phyloP scores from a whole-genome alignment of 2,888 invertebrate genomes.

The Lasioglossum vierecki region DNA sequence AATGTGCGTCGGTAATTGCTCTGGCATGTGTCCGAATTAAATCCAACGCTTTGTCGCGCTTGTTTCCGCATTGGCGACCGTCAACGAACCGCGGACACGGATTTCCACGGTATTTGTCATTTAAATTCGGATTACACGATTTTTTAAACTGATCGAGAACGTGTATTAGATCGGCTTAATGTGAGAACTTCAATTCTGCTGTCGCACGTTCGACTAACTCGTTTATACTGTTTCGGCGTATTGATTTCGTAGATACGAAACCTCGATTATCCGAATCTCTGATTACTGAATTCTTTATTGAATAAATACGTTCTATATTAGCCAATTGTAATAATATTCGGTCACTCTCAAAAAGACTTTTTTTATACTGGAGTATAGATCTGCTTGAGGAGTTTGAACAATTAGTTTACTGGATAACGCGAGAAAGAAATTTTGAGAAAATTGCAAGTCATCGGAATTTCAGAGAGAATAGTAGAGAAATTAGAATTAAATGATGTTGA shows the following conservation, averaged over 20 bases:
- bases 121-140: constrained; percentile 1
- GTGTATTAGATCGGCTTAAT: not conserved
- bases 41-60: constrained; percentile 61
- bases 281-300: too few species aligned
- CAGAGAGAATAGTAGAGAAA: too few species aligned
- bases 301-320: too few species aligned
- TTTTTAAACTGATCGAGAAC: not conserved
- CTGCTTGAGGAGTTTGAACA: not conserved
- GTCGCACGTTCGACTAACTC: not conserved
- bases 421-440: not conserved
- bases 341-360: not conserved
- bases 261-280: not conserved
- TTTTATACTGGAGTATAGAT: not conserved
- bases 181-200: not conserved
- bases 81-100: constrained; percentile 27
- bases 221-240: not conserved
- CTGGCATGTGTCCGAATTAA: constrained; percentile 79
- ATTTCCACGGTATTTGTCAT: constrained; percentile 13
- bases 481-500: too few species aligned
- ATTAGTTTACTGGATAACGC: not conserved
- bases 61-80: constrained; percentile 55
- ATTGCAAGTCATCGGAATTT: not conserved
- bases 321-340: too few species aligned
- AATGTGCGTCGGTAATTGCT: constrained; percentile 81
- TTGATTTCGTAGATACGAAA: too few species aligned